Evolutionary conservation across 2,113 vertebrate genomes (phyloP).

Genomic region (Mustela lutreola): DNA sequence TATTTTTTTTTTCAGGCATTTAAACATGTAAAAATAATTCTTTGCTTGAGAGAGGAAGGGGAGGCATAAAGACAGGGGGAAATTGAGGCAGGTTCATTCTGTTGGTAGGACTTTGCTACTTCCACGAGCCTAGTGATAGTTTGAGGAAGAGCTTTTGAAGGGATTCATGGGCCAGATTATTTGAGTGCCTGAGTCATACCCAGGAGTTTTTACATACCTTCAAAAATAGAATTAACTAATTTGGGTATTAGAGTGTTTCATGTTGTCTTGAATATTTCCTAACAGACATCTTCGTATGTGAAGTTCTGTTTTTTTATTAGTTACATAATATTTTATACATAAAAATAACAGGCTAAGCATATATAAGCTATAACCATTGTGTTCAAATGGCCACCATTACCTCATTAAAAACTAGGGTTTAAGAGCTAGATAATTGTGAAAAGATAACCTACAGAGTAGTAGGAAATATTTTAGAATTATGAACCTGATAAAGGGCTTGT

Average conservation of each 20-base stretch:
- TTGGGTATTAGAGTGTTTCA: not conserved
- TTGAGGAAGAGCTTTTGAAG: not conserved
- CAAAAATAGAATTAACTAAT: constrained; percentile 38
- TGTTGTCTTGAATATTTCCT: constrained; percentile 47
- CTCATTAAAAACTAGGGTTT: not conserved
- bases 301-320: not conserved
- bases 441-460: not conserved
- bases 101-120: not conserved
- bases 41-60: not conserved
- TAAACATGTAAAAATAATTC: constrained; percentile 21
- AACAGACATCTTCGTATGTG: not conserved
- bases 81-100: not conserved
- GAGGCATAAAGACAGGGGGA: not conserved
- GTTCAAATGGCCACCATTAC: not conserved
- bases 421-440: not conserved
- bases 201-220: not conserved
- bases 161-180: not conserved
- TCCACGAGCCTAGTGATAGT: not conserved
- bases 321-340: constrained; percentile 2
- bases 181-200: not conserved
- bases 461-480: not conserved
- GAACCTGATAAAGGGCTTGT: not conserved
- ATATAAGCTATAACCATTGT: not conserved
- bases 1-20: not conserved
- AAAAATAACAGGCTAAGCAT: not conserved